phyloP scores from a whole-genome alignment of 2,888 invertebrate species.

The Drosophila sordidapex region DNA sequence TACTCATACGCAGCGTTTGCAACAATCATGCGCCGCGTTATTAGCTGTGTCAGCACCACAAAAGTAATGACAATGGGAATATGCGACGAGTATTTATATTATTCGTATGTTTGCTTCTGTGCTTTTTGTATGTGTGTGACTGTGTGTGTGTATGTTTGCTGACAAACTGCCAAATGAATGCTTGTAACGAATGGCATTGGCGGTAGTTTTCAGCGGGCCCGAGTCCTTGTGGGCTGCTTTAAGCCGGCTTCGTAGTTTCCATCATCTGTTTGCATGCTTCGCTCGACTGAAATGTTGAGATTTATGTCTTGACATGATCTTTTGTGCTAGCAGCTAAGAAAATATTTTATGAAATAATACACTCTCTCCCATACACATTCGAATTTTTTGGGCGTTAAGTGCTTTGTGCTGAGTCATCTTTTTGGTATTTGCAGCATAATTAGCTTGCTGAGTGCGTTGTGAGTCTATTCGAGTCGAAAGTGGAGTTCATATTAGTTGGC shows the following conservation, averaged over 20 bases:
- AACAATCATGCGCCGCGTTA: conserved; percentile 78
- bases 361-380: conserved; percentile 16
- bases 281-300: conserved; percentile 76
- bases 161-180: conserved; percentile 46
- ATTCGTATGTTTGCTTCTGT: conserved; percentile 33
- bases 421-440: conserved; percentile 76
- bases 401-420: conserved; percentile 74
- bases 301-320: conserved; percentile 79
- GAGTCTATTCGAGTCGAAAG: conserved; percentile 31
- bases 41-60: conserved; percentile 78
- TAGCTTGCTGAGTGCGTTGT: conserved; percentile 77
- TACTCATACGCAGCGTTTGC: conserved; percentile 79
- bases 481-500: conserved; percentile 42
- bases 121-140: neutral
- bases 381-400: conserved; percentile 64
- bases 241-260: conserved; percentile 52
- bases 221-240: conserved; percentile 28
- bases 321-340: conserved; percentile 77
- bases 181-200: conserved; percentile 25
- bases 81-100: conserved; percentile 77
- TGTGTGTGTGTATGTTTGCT: conserved; percentile 15
- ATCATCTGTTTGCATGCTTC: conserved; percentile 54
- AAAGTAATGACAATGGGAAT: conserved; percentile 78
- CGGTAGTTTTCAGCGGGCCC: conserved; percentile 47
- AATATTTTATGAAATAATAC: conserved; percentile 80